Conservation (phyloP, 2,797 vertebrate genomes). For the Paguma larvata region DNA sequence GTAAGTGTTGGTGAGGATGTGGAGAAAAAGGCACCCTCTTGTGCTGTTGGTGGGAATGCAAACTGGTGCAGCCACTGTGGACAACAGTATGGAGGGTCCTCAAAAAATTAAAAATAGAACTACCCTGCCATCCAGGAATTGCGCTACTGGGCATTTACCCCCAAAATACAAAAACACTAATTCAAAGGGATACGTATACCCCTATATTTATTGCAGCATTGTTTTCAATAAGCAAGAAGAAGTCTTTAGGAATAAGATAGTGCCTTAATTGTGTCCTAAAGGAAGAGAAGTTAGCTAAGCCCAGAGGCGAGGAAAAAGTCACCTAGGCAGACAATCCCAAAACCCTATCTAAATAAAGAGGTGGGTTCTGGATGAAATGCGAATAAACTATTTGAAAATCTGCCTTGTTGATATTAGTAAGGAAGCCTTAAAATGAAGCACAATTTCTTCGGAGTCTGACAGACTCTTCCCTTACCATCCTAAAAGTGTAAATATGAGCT, state of each 20-base stretch:
- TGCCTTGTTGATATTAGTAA: not conserved
- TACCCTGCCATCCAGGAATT: not conserved
- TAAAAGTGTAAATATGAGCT: constrained; percentile 47
- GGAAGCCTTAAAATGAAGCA: not conserved
- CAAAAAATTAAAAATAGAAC: not conserved
- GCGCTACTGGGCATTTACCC: not conserved
- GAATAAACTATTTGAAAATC: constrained; percentile 23
- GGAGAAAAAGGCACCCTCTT: not conserved
- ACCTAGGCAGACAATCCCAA: not conserved
- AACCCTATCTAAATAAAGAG: not conserved
- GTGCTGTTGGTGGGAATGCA: not conserved
- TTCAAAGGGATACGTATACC: not conserved
- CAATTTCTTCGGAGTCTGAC: not conserved
- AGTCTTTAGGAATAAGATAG: not conserved
- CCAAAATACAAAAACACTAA: not conserved
- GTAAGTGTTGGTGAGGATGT: not conserved
- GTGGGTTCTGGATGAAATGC: not conserved
- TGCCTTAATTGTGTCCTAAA: not conserved
- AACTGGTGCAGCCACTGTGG: not conserved
- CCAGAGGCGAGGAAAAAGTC: not conserved
- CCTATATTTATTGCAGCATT: not conserved
- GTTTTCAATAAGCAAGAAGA: not conserved
- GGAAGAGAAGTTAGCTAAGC: not conserved
- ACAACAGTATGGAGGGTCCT: not conserved
- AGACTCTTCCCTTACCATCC: not conserved